Evolutionary conservation across 2,888 invertebrate species (phyloP).

Genomic region (Tachystola acroxantha): DNA sequence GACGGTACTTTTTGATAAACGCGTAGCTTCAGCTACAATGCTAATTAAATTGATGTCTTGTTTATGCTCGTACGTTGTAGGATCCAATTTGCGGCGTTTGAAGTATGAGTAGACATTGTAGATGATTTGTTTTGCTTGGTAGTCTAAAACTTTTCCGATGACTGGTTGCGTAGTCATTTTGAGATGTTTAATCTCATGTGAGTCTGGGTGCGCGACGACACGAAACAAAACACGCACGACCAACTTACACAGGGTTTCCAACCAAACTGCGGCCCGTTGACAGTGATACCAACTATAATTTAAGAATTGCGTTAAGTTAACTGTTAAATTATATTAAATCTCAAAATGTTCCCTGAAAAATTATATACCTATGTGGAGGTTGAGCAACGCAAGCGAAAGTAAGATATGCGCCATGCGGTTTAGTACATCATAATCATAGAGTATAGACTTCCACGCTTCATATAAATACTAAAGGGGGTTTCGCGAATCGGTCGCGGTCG

Average conservation of each 20-base stretch:
- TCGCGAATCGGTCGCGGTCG: too few relatives aligned
- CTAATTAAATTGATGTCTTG: conserved; percentile 8
- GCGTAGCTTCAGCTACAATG: conserved; percentile 4
- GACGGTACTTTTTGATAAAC: conserved; percentile 8
- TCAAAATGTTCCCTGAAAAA: too few relatives aligned
- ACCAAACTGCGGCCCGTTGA: too few relatives aligned
- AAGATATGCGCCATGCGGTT: too few relatives aligned
- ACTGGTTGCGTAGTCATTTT: not conserved
- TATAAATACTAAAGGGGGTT: too few relatives aligned
- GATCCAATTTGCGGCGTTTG: conserved; percentile 6
- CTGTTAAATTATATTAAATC: too few relatives aligned
- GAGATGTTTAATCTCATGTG: not conserved
- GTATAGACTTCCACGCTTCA: too few relatives aligned
- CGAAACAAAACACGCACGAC: conserved; percentile 1
- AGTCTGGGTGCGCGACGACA: not conserved
- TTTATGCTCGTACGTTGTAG: conserved; percentile 2
- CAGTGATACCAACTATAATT: too few relatives aligned
- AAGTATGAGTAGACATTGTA: conserved; percentile 10
- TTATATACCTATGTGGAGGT: too few relatives aligned
- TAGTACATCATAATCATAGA: too few relatives aligned
- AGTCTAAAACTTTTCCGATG: conserved; percentile 2
- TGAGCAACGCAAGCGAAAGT: too few relatives aligned
- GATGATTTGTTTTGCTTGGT: conserved; percentile 5
- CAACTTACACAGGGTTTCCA: not conserved
- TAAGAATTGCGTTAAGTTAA: too few relatives aligned